These are phyloP conservation scores for Sinonovacula constricta DNA, from an alignment of 1,140 invertebrate species.

Conservation along the genomic window DNA sequence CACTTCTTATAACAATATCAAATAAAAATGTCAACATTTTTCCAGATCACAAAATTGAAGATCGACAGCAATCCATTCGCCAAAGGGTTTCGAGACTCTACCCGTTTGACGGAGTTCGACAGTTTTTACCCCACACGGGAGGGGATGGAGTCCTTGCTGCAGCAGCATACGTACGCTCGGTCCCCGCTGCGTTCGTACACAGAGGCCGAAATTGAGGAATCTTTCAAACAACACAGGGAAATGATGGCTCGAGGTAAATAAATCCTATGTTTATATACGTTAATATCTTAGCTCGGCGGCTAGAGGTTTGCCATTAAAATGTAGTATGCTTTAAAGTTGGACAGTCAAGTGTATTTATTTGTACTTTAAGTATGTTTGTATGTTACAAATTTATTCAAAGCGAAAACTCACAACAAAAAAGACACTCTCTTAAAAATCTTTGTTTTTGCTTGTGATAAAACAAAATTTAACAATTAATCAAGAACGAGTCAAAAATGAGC, in stretches of 20 bases:
- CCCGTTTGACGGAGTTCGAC: slow-evolving; percentile 95
- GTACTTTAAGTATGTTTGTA: too few relatives aligned
- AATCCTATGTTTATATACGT: too few relatives aligned
- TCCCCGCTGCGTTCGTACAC: slow-evolving; percentile 74
- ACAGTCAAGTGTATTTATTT: too few relatives aligned
- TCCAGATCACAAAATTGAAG: slow-evolving; percentile 93
- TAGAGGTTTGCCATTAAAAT: too few relatives aligned
- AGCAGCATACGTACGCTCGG: slow-evolving; percentile 75
- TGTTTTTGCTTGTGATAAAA: background rate
- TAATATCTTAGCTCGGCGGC: too few relatives aligned
- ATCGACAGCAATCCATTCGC: slow-evolving; percentile 98
- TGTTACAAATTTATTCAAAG: background rate
- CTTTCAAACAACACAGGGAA: slow-evolving; percentile 69
- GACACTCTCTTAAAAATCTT: background rate
- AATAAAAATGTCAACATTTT: too few relatives aligned
- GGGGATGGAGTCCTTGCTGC: slow-evolving; percentile 76
- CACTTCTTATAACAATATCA: too few relatives aligned
- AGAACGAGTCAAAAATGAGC: too few relatives aligned
- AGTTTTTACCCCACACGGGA: slow-evolving; percentile 78
- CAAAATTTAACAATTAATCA: background rate
- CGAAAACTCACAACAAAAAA: background rate
- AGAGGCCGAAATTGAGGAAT: slow-evolving; percentile 66
- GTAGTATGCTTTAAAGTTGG: too few relatives aligned
- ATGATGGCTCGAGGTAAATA: slow-evolving; percentile 65
- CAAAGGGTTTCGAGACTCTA: slow-evolving; percentile 96